phyloP scores from a whole-genome alignment of 2,113 vertebrate species.

The Rhombomys opimus region DNA sequence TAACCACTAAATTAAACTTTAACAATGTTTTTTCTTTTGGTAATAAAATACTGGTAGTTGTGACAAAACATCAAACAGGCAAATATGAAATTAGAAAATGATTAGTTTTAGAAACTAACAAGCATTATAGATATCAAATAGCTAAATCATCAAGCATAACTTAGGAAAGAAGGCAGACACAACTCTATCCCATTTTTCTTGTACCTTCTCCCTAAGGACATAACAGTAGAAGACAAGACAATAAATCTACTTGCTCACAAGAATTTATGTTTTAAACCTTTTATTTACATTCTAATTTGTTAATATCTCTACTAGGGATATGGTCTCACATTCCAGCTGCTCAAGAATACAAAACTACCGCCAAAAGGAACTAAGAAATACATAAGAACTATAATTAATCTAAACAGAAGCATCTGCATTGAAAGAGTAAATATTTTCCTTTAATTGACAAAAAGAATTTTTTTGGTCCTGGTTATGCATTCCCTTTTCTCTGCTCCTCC shows the following conservation, averaged over 20 bases:
- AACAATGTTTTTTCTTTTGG: not conserved
- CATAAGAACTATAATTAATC: constrained; percentile 36
- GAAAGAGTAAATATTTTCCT: not conserved
- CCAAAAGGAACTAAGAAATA: constrained; percentile 16
- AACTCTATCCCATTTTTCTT: not conserved
- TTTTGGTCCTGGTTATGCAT: not conserved
- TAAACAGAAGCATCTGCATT: constrained; percentile 41
- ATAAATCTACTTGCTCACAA: constrained; percentile 61
- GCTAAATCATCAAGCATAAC: not conserved
- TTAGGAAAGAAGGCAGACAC: not conserved
- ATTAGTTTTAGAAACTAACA: constrained; percentile 47
- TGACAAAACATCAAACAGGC: not conserved
- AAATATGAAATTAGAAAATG: not conserved
- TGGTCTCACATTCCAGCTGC: constrained; percentile 12
- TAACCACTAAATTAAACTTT: not conserved
- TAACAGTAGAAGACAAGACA: constrained; percentile 24
- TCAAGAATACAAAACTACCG: constrained; percentile 19
- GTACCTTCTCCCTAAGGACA: constrained; percentile 1
- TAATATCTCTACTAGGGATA: constrained; percentile 37
- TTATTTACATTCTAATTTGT: constrained; percentile 70
- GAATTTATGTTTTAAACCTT: constrained; percentile 29
- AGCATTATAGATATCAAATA: not conserved
- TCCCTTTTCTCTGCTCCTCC: not conserved
- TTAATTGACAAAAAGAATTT: not conserved
- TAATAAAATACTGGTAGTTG: not conserved